phyloP scores from a whole-genome alignment of 2,113 vertebrate genomes.

The Pithys albifrons region DNA sequence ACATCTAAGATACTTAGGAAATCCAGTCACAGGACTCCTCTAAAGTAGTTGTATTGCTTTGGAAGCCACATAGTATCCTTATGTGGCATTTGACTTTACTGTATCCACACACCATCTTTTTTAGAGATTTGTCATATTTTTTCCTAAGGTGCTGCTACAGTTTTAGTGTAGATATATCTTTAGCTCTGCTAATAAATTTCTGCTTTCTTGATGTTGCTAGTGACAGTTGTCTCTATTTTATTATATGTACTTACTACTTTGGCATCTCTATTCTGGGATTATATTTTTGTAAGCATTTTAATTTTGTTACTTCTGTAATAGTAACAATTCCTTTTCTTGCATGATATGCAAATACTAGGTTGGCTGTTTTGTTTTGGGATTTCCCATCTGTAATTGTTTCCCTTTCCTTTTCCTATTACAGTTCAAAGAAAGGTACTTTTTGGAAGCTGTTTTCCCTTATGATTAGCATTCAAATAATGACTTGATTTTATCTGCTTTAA shows the following conservation, averaged over 20 bases:
- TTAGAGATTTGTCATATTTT: neutral
- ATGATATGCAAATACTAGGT: neutral
- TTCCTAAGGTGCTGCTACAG: neutral
- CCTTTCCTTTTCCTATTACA: neutral
- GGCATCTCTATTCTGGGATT: neutral
- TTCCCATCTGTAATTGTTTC: neutral
- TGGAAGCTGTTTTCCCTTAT: neutral
- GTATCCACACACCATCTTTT: rapidly evolving
- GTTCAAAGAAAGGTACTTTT: neutral
- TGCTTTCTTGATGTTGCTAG: neutral
- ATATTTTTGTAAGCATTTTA: neutral
- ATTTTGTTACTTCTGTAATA: neutral
- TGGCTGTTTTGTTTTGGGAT: neutral
- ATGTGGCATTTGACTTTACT: neutral
- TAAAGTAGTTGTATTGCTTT: neutral
- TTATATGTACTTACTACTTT: neutral
- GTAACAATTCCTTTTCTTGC: neutral
- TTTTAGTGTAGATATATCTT: neutral
- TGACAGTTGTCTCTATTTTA: neutral
- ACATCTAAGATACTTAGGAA: neutral
- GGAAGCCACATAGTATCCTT: neutral
- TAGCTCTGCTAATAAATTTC: neutral
- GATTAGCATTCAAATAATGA: neutral
- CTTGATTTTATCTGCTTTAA: neutral
- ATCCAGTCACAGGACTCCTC: neutral